A percentile compares a stretch with the other conserved stretches of the same genome.
Conservation (phyloP, 2,888 invertebrate species). For the Patella caerulea region DNA sequence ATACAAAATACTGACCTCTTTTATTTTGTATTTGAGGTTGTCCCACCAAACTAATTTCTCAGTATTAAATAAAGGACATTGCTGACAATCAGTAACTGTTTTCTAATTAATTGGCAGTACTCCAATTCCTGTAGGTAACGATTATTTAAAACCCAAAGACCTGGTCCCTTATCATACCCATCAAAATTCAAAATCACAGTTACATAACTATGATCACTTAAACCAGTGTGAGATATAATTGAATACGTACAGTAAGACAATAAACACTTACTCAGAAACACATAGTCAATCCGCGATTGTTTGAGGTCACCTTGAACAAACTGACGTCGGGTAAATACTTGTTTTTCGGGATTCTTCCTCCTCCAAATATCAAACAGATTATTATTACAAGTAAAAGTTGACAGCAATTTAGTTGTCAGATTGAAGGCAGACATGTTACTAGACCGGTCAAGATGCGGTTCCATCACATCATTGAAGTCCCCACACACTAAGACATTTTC, state of each 20-base stretch:
- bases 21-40: background rate
- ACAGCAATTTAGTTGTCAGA: background rate
- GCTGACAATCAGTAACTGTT: background rate
- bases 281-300: conserved; percentile 1
- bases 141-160: background rate
- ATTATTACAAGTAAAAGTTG: background rate
- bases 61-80: background rate
- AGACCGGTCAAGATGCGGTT: background rate
- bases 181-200: conserved; percentile 3
- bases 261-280: background rate
- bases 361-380: background rate
- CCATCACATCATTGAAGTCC: background rate
- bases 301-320: background rate
- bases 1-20: background rate
- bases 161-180: background rate
- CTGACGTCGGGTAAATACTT: background rate
- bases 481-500: background rate
- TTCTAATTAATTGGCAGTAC: background rate
- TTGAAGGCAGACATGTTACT: background rate
- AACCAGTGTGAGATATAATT: background rate
- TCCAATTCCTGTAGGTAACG: background rate
- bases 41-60: background rate
- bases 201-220: background rate
- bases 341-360: background rate
- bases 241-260: background rate